These are phyloP conservation scores for Nasonia vitripennis DNA, from an alignment of 1,140 invertebrate species.

Conservation along the genomic window DNA sequence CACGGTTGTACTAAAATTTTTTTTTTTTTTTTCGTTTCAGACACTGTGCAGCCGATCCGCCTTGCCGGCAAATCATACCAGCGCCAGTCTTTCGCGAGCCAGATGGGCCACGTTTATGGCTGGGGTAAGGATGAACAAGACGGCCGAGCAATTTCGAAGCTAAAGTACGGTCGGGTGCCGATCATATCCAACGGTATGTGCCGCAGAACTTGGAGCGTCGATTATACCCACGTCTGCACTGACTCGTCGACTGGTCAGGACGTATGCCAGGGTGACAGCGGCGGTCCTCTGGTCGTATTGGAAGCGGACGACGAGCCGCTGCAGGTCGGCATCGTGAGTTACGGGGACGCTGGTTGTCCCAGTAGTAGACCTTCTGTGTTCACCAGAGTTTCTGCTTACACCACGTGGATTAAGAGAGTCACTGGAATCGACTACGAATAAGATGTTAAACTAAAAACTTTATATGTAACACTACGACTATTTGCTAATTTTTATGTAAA, in stretches of 20 bases:
- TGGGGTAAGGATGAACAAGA: slow-evolving; percentile 49
- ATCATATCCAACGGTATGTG: slow-evolving; percentile 57
- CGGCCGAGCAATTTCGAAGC: background rate
- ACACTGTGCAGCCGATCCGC: slow-evolving; percentile 51
- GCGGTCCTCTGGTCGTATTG: slow-evolving; percentile 56
- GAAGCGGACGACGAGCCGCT: slow-evolving; percentile 27
- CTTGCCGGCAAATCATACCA: slow-evolving; percentile 39
- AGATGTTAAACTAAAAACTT: background rate
- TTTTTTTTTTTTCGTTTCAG: slow-evolving; percentile 42
- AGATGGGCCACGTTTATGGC: slow-evolving; percentile 45
- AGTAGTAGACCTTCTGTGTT: slow-evolving; percentile 57
- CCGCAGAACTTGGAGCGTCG: slow-evolving; percentile 43
- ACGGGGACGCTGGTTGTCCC: slow-evolving; percentile 59
- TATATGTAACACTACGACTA: background rate
- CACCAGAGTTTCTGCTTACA: slow-evolving; percentile 42
- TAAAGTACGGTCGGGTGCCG: slow-evolving; percentile 55
- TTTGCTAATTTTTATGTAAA: background rate
- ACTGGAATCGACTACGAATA: slow-evolving; percentile 33
- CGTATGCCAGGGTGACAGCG: slow-evolving; percentile 61
- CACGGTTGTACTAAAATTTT: background rate
- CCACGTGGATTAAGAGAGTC: slow-evolving; percentile 39
- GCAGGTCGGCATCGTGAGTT: slow-evolving; percentile 62
- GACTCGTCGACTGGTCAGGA: slow-evolving; percentile 34
- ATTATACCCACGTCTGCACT: slow-evolving; percentile 55
- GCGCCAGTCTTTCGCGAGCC: slow-evolving; percentile 7